These are phyloP conservation scores for Coccyzus lansbergi DNA, from an alignment of 2,797 vertebrate genomes.

Conservation along the genomic window DNA sequence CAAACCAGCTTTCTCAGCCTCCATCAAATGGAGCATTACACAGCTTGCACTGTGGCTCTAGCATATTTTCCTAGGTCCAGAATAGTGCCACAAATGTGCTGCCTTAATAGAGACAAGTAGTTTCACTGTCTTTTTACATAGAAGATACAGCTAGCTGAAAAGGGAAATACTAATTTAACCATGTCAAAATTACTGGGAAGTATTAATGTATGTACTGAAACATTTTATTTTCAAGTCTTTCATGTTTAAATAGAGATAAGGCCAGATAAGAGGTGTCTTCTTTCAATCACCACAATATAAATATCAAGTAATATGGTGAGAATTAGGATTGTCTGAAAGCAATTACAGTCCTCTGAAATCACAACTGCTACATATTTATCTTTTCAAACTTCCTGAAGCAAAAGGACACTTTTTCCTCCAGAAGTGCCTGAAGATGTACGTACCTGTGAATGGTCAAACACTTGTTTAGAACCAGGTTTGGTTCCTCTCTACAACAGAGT, in stretches of 20 bases:
- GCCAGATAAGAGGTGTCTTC: neutral
- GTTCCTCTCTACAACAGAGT: neutral
- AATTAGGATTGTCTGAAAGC: neutral
- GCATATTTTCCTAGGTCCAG: constrained; percentile 8
- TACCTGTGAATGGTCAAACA: neutral
- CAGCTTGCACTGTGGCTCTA: constrained; percentile 21
- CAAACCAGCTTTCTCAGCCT: constrained; percentile 1
- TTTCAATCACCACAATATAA: neutral
- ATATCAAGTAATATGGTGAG: neutral
- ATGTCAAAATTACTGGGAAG: neutral
- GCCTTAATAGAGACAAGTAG: neutral
- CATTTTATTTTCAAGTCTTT: neutral
- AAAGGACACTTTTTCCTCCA: neutral
- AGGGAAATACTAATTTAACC: neutral
- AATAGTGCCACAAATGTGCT: neutral
- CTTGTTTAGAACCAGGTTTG: neutral
- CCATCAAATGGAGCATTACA: neutral
- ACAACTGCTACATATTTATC: neutral
- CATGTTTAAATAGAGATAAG: neutral
- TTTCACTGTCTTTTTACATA: neutral
- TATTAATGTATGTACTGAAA: neutral
- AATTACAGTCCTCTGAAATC: neutral
- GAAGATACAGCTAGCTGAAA: neutral
- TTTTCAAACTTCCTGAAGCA: neutral
- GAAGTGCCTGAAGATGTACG: neutral